phyloP scores from a whole-genome alignment of 2,113 vertebrate species.

The Syngnathus typhle region DNA sequence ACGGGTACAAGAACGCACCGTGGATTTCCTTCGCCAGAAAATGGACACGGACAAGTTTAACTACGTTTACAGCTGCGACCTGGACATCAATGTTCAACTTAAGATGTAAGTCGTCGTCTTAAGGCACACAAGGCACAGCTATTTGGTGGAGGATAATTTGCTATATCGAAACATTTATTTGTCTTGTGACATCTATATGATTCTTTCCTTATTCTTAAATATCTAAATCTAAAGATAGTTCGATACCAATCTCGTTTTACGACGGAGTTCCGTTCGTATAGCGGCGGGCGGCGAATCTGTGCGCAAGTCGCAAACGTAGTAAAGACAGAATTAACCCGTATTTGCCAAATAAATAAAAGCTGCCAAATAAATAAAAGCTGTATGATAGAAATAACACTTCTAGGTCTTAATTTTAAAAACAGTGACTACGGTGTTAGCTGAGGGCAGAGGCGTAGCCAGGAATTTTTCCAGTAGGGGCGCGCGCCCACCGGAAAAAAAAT shows the following conservation, averaged over 20 bases:
- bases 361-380: no score
- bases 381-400: not conserved
- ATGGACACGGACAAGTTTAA: slow-evolving; percentile 87
- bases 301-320: not conserved
- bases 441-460: no score
- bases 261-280: not conserved
- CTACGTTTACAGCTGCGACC: slow-evolving; percentile 92
- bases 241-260: not conserved
- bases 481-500: no score
- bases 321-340: no score
- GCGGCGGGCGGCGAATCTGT: not conserved
- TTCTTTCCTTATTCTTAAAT: not conserved
- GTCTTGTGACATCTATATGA: not conserved
- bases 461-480: no score
- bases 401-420: not conserved
- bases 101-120: slow-evolving; percentile 83
- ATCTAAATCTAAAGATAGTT: no score
- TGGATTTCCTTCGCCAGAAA: slow-evolving; percentile 32
- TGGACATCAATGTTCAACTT: slow-evolving; percentile 95
- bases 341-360: not conserved
- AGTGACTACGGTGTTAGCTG: no score
- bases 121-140: not conserved
- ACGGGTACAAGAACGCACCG: no score
- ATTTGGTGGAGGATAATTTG: not conserved
- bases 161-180: not conserved